phyloP scores from a whole-genome alignment of 2,113 vertebrate species.

The Noturus placidus region DNA sequence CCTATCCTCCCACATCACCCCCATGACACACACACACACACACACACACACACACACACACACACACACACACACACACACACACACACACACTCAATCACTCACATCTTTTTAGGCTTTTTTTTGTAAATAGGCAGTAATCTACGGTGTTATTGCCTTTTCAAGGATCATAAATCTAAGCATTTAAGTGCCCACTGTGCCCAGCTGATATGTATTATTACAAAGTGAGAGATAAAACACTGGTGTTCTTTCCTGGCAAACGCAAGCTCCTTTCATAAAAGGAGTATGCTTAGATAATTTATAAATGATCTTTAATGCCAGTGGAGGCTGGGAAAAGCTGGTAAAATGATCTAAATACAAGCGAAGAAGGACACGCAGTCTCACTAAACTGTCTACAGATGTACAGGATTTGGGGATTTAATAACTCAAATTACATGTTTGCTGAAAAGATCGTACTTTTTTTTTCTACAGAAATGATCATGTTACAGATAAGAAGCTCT shows the following conservation, averaged over 20 bases:
- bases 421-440: neutral
- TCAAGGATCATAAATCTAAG: constrained; percentile 62
- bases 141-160: constrained; percentile 71
- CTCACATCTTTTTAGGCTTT: constrained; percentile 66
- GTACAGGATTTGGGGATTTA: neutral
- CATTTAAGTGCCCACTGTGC: constrained; percentile 69
- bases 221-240: constrained; percentile 27
- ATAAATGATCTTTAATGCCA: constrained; percentile 33
- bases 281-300: neutral
- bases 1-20: constrained; percentile 43
- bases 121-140: constrained; percentile 75
- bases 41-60: constrained; percentile 9
- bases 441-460: neutral
- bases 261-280: constrained; percentile 1
- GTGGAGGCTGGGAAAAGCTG: constrained; percentile 24
- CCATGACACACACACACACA: constrained; percentile 34
- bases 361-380: neutral
- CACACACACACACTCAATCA: constrained; percentile 14
- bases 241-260: constrained; percentile 30
- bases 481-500: constrained; percentile 10
- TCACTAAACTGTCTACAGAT: constrained; percentile 2
- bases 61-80: neutral
- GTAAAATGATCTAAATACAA: constrained; percentile 25
- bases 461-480: neutral
- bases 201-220: constrained; percentile 27